Evolutionary conservation across 2,888 invertebrate genomes (phyloP).

Genomic region (Strigamia maritima): DNA sequence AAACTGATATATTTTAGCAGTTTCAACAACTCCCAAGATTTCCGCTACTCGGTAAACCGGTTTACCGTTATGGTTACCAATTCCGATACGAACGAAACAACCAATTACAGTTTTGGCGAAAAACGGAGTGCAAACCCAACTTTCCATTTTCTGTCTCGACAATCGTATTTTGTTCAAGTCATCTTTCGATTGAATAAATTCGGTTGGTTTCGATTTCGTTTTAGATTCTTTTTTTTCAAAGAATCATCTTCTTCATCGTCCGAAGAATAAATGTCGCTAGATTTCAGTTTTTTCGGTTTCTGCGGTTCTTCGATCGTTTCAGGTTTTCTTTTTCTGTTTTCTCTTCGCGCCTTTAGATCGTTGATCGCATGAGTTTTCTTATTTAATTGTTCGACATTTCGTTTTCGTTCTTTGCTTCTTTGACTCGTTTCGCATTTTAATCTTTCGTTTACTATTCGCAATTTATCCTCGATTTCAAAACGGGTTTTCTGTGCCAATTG

Average conservation of each 20-base stretch:
- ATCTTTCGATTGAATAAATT: conserved; percentile 69
- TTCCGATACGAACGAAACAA: conserved; percentile 93
- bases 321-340: conserved; percentile 75
- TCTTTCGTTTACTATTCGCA: conserved; percentile 69
- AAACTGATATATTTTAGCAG: conserved; percentile 71
- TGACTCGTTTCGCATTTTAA: conserved; percentile 63
- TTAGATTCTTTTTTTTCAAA: conserved; percentile 59
- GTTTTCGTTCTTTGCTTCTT: conserved; percentile 76
- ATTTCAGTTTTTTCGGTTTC: conserved; percentile 73
- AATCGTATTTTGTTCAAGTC: conserved; percentile 82
- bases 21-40: conserved; percentile 66
- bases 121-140: conserved; percentile 91
- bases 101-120: conserved; percentile 86
- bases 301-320: neutral
- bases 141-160: conserved; percentile 84
- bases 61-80: conserved; percentile 74
- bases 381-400: conserved; percentile 81
- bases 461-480: conserved; percentile 93
- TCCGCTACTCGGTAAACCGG: conserved; percentile 80
- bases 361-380: conserved; percentile 93
- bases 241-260: conserved; percentile 60
- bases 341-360: conserved; percentile 79
- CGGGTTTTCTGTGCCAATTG: conserved; percentile 84
- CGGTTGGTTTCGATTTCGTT: conserved; percentile 51
- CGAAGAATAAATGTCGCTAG: conserved; percentile 93